Base-by-base conservation (phyloP, 2,888 invertebrate genomes). In the Podabrus alpinus region DNA sequence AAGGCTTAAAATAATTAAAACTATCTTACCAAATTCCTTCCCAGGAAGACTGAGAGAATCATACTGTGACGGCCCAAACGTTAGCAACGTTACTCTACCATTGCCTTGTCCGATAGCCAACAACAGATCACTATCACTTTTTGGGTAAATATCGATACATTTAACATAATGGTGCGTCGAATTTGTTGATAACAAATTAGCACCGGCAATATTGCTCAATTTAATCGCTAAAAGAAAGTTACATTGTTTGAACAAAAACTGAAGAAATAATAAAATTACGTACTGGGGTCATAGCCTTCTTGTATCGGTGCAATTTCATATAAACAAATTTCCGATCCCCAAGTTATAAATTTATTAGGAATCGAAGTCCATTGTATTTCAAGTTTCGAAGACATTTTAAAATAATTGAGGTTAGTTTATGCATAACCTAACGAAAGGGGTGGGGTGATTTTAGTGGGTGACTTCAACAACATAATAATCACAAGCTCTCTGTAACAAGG, bases 341-440 rank as follows among this genome's bases (percentile, higher is more conserved):
- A 97, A 68, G 96, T 93, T 79, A 97, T 92, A 85, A 97, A 97
- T 85, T 94, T 95, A 83, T 97, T 92, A 79, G 91, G 89, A 72
- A 92, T 91, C 0, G 96, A 96, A 25, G 96, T 95, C 97, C 97
- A 97, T 83, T 94, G 92, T 45, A 97, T 91, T 84, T 97, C 96
- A 79, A 94, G 89, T 87, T 93, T 91, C 68, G 90, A 89, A 72
- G 90, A 89, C 87, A 87, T 87, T 15, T 69, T 67, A 15, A 66
- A 19, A 64, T 61, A 64, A 64, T 17, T 64, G 62, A 64, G 62
- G 62, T 64, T 64, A 64, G 17, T 1, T 64, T 9, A 10, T n/a
- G n/a, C 45, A 45, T 45, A 45, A 45, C 45, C 45, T 45, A 45
- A 45, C 45, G 45, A 45, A 45, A 45, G 45, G n/a, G 45, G 45